Base-by-base conservation (phyloP, 2,888 invertebrate species). In the Lycia hirtaria region DNA sequence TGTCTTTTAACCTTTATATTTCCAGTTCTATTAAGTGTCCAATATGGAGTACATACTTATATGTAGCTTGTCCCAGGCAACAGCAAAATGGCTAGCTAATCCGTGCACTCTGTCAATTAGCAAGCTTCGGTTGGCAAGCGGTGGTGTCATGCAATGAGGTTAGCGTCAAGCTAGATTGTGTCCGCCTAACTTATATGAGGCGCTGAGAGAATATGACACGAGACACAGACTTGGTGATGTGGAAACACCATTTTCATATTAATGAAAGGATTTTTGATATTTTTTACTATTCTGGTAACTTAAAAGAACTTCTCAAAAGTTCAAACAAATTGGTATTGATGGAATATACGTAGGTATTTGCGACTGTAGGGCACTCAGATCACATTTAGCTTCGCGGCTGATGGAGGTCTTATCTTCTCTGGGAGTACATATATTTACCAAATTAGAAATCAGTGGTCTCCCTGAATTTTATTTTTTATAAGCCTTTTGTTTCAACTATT, bases 81-180 rank as follows among this genome's bases (percentile, higher is more conserved):
- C 12, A 1, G 14, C 41, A 1, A 26, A 15, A 17, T 7, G n/a
- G n/a, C 9, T n/a, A n/a, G 37, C 47, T 24, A 35, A 2, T 28
- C 30, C 30, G 6, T 28, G 37, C 44, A 38, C 52, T 44, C 53
- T 40, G 53, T 19, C 38, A 40, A 48, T 47, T 54, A 54, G 24
- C 32, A 24, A 1, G 6, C 9, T 30, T 30, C 38, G 4, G 15
- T 20, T 12, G 26, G n/a, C 49, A 40, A 40, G 45, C 30, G 38
- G 32, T 3, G 10, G 38, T 30, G 52, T 38, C 38, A 44, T 28
- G 38, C 24, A 32, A 35, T 26, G 35, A 26, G 19, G 43, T 52
- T 35, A 35, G 35, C 12, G 64, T 64, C 65, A 68, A 71, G 70
- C 71, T 76, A 72, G 69, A 76, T 72, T 68, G 71, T 69, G 69